These are phyloP conservation scores for Xiphophorus hellerii DNA, from an alignment of 2,113 vertebrate genomes.

Conservation along the genomic window DNA sequence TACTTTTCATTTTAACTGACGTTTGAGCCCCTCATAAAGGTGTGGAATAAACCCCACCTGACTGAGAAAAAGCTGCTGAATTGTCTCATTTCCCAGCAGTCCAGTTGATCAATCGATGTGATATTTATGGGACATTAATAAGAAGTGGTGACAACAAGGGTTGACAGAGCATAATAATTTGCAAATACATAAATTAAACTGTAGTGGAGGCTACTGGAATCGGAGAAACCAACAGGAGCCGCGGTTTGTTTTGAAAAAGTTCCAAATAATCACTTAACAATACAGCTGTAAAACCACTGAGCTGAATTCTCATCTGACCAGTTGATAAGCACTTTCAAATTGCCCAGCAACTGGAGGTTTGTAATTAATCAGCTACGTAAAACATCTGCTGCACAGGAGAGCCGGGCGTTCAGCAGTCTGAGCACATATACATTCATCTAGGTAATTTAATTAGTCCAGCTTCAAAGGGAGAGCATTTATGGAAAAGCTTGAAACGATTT, in stretches of 20 bases:
- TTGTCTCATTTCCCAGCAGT: slow-evolving; percentile 34
- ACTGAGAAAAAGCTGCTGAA: slow-evolving; percentile 23
- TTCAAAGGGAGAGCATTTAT: slow-evolving; percentile 25
- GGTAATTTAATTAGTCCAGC: slow-evolving; percentile 31
- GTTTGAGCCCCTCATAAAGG: slow-evolving; percentile 17
- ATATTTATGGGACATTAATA: slow-evolving; percentile 38
- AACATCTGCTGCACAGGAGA: slow-evolving; percentile 38
- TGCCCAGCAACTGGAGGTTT: slow-evolving; percentile 34
- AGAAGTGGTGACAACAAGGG: slow-evolving; percentile 3
- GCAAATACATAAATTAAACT: not conserved
- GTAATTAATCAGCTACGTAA: slow-evolving; percentile 33
- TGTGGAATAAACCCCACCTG: slow-evolving; percentile 23
- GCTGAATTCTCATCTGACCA: slow-evolving; percentile 10
- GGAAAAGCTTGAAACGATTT: not conserved
- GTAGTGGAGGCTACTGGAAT: not conserved
- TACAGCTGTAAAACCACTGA: not conserved
- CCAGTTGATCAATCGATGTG: slow-evolving; percentile 32
- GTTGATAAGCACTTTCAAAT: slow-evolving; percentile 32
- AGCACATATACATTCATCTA: slow-evolving; percentile 10
- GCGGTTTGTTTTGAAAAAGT: not conserved
- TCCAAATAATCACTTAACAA: not conserved
- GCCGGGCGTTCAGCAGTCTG: slow-evolving; percentile 8
- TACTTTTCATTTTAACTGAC: slow-evolving; percentile 6
- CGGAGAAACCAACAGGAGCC: not conserved
- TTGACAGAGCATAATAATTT: not conserved